Evolutionary conservation across 2,797 vertebrate species (phyloP).

Genomic region (Falco biarmicus): DNA sequence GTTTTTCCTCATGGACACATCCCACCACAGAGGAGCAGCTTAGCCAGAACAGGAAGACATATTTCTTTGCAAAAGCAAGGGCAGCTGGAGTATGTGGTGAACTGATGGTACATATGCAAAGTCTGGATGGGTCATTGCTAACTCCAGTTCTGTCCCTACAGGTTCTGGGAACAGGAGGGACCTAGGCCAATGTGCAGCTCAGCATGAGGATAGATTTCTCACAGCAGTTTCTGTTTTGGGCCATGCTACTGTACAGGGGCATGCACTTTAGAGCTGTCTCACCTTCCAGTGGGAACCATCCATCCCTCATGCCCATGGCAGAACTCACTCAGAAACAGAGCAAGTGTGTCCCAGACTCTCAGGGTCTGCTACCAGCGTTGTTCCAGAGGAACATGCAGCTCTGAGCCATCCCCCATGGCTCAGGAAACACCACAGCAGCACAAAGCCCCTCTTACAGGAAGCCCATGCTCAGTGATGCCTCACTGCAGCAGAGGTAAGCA

Average conservation of each 20-base stretch:
- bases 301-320: background rate
- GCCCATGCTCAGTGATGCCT: rapidly evolving
- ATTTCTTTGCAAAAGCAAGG: background rate
- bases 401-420: background rate
- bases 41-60: background rate
- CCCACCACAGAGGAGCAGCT: background rate
- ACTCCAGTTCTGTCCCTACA: background rate
- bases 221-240: background rate
- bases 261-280: background rate
- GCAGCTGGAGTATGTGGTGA: background rate
- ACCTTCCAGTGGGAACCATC: background rate
- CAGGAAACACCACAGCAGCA: background rate
- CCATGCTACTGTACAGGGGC: background rate
- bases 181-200: background rate
- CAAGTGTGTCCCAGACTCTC: background rate
- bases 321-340: background rate
- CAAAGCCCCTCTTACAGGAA: background rate
- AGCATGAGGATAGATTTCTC: background rate
- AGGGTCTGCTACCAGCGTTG: background rate
- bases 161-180: background rate
- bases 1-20: background rate
- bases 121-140: background rate
- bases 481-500: background rate
- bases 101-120: background rate
- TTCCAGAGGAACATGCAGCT: background rate